Evolutionary conservation across 1,140 invertebrate species (phyloP), one percentile per base, ranked within the genome.

Genomic region (Phocides pigmalion): DNA sequence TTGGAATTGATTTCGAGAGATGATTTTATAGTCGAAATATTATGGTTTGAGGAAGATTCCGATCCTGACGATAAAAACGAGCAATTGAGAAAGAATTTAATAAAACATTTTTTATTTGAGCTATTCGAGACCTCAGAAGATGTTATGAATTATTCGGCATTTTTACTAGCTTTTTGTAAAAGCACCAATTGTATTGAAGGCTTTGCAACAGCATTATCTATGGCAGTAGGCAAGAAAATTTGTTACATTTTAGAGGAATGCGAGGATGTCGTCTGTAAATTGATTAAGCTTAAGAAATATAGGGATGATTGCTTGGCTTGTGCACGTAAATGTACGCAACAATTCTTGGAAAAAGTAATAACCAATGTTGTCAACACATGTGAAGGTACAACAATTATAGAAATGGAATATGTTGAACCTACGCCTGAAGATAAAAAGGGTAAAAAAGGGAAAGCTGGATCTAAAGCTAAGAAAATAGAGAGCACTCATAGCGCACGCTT

Each of bases 101-200:
- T 87, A 0, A 93, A 93, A 72, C 74, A 93, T 56, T 86, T 94
- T 56, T 68, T 95, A 2, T 93, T 91, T 50, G 89, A 92, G 62
- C 75, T 94, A 66, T 95, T 91, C 73, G 79, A 88, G 70, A 73
- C 82, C 4, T 64, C 86, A 56, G 65, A 82, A 51, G 54, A 93
- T 51, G 66, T 71, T 12, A 84, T 94, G 59, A 94, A 94, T 72
- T 95, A 95, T 76, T 92, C 93, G 0, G 93, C 91, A 1, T 83
- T 94, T 64, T 67, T 95, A 12, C 70, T 95, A 46, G 91, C 91
- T 9, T 94, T 94, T 76, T 94, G 93, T 69, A 94, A 94, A 81
- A 92, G 85, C 64, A 58, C 73, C 8, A 77, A 93, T 76, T 89
- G 92, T 2, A 81, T 87, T 3, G 76, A 90, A 64, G 94, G 94